Conservation (phyloP, 2,888 invertebrate species). For the Drepanosiphum platanoidis region DNA sequence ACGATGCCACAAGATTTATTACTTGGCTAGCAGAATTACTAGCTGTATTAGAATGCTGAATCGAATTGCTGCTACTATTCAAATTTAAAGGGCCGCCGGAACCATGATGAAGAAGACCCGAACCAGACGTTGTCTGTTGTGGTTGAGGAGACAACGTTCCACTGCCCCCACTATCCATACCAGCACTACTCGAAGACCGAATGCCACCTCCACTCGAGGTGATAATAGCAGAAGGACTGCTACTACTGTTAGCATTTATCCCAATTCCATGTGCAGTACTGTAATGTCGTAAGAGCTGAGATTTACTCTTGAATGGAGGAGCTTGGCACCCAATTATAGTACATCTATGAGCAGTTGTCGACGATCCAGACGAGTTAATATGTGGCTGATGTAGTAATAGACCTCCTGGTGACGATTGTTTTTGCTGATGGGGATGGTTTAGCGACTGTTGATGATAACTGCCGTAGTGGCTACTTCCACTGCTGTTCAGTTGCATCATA, state of each 20-base stretch:
- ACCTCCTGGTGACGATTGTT: not conserved
- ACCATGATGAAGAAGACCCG: slow-evolving; percentile 10
- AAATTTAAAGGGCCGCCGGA: slow-evolving; percentile 33
- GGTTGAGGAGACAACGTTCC: slow-evolving; percentile 9
- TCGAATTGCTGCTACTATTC: not conserved
- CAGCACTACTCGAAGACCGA: slow-evolving; percentile 72
- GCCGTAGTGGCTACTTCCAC: not conserved
- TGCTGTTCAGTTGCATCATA: slow-evolving; percentile 15
- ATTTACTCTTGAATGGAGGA: slow-evolving; percentile 95
- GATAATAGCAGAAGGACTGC: slow-evolving; percentile 70
- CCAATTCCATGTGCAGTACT: slow-evolving; percentile 85
- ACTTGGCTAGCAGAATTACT: not conserved
- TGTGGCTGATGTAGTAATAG: slow-evolving; percentile 44
- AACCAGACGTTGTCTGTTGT: not conserved
- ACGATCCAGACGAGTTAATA: slow-evolving; percentile 25
- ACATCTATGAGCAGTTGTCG: slow-evolving; percentile 78
- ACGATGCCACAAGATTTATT: slow-evolving; percentile 2
- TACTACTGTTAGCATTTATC: slow-evolving; percentile 30
- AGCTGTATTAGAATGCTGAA: not conserved
- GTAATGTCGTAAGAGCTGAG: slow-evolving; percentile 92
- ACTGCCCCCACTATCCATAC: not conserved
- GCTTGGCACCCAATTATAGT: slow-evolving; percentile 86
- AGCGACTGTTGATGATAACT: slow-evolving; percentile 4
- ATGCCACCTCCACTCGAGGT: slow-evolving; percentile 66
- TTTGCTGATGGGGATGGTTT: slow-evolving; percentile 6